Percentiles rank a stretch among this genome's conserved stretches.
phyloP scores from a whole-genome alignment of 2,797 vertebrate genomes.

The Taenioides sp. region DNA sequence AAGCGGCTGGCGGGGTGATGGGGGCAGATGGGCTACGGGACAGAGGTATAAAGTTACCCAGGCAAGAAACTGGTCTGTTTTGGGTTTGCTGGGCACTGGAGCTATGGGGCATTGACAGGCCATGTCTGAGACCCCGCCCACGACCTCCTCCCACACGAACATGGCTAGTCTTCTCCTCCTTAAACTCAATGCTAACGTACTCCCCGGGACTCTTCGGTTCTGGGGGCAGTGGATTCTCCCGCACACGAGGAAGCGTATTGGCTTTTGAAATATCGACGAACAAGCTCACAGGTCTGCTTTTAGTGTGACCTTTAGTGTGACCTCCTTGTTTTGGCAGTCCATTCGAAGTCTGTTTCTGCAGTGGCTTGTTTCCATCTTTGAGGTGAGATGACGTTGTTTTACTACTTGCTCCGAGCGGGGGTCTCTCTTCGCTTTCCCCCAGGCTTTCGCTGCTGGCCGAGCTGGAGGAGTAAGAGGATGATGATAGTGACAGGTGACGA shows the following conservation, averaged over 20 bases:
- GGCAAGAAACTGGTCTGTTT: conserved; percentile 69
- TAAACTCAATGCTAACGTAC: conserved; percentile 80
- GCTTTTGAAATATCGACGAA: conserved; percentile 83
- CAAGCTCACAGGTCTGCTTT: conserved; percentile 72
- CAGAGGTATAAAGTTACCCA: conserved; percentile 69
- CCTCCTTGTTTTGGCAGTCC: conserved; percentile 63
- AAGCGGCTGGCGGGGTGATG: conserved; percentile 58
- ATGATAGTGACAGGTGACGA: conserved; percentile 74
- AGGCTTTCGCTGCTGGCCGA: conserved; percentile 84
- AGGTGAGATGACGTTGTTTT: conserved; percentile 41
- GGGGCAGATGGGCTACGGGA: conserved; percentile 67
- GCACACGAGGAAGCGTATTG: conserved; percentile 80
- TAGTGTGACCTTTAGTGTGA: conserved; percentile 60
- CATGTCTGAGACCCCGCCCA: conserved; percentile 55
- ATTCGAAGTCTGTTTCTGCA: conserved; percentile 54
- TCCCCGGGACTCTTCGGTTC: conserved; percentile 83
- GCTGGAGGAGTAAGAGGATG: conserved; percentile 81
- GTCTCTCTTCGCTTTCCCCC: conserved; percentile 75
- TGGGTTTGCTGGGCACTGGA: conserved; percentile 53
- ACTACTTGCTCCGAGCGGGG: conserved; percentile 18
- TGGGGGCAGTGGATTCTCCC: conserved; percentile 72
- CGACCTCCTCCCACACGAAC: conserved; percentile 34
- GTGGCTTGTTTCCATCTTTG: conserved; percentile 61
- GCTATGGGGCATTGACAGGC: conserved; percentile 58
- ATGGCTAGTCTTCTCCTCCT: conserved; percentile 57